phyloP scores from a whole-genome alignment of 2,888 invertebrate genomes.

The Parelbella ahira region DNA sequence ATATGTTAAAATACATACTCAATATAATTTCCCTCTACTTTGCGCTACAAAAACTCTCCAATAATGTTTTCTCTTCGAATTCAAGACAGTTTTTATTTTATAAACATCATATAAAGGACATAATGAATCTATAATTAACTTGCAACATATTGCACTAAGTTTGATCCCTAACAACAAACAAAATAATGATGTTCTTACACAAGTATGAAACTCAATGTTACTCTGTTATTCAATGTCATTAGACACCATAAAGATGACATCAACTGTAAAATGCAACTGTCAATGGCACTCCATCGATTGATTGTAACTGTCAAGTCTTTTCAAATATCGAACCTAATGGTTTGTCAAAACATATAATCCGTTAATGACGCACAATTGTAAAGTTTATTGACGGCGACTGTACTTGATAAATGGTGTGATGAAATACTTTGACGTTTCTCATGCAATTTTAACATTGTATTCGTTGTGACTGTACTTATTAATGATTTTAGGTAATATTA shows the following conservation, averaged over 20 bases:
- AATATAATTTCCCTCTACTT: too few species aligned
- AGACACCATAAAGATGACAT: slow-evolving; percentile 58
- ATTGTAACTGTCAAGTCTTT: slow-evolving; percentile 54
- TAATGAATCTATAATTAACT: too few species aligned
- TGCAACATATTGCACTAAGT: too few species aligned
- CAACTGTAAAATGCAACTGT: slow-evolving; percentile 66
- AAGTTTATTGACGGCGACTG: slow-evolving; percentile 41
- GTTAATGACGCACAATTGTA: slow-evolving; percentile 58
- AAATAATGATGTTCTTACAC: slow-evolving; percentile 29
- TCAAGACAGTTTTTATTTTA: too few species aligned
- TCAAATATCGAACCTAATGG: slow-evolving; percentile 57
- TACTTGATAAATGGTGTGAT: slow-evolving; percentile 66
- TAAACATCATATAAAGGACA: too few species aligned
- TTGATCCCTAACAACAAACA: slow-evolving; percentile 16
- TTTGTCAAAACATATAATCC: slow-evolving; percentile 75
- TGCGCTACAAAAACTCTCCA: too few species aligned
- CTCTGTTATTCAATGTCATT: slow-evolving; percentile 49
- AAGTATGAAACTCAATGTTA: slow-evolving; percentile 37
- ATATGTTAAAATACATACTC: too few species aligned
- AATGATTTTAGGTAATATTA: too few species aligned
- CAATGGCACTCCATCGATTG: slow-evolving; percentile 54
- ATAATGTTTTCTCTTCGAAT: too few species aligned
- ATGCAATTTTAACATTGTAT: slow-evolving; percentile 32
- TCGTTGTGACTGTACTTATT: not conserved
- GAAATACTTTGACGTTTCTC: slow-evolving; percentile 49